These are phyloP conservation scores for Rhopilema esculentum DNA, from an alignment of 30 jellyfish, hydroid and myxozoan species.

Conservation along the genomic window DNA sequence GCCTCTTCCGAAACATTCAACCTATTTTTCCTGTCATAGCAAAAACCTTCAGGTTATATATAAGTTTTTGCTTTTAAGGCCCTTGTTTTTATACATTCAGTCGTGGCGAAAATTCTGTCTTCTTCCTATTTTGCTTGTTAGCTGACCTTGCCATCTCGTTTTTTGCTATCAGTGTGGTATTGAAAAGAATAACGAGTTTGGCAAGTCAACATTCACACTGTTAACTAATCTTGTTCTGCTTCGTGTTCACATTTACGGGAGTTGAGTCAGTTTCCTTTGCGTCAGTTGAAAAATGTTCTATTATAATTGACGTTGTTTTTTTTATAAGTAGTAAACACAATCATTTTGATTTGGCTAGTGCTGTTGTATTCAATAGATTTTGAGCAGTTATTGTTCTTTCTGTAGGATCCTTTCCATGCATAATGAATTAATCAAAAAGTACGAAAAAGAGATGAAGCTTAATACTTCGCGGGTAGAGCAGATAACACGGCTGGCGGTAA, in stretches of 20 bases:
- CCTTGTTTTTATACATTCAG: too few species aligned
- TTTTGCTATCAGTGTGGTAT: too few species aligned
- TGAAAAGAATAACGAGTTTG: too few species aligned
- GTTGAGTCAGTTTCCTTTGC: too few species aligned
- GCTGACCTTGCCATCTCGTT: too few species aligned
- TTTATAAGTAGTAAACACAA: neutral
- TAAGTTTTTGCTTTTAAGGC: too few species aligned
- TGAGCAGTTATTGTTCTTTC: neutral
- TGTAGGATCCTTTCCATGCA: slow-evolving; percentile 73
- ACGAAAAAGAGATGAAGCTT: slow-evolving; percentile 62
- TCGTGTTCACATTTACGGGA: neutral
- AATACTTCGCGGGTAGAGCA: slow-evolving; percentile 58
- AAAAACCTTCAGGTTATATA: too few species aligned
- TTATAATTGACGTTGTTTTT: neutral
- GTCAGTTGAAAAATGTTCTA: neutral
- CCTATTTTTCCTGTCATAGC: too few species aligned
- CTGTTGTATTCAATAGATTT: neutral
- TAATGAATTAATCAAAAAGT: slow-evolving; percentile 68
- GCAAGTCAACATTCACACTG: too few species aligned
- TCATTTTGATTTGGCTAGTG: neutral
- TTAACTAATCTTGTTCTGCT: neutral
- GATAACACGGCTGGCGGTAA: slow-evolving; percentile 65
- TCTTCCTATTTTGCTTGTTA: too few species aligned
- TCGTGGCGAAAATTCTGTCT: too few species aligned
- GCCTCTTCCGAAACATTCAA: too few species aligned